Percentiles rank a stretch among this genome's conserved stretches.
These are phyloP conservation scores for Tolmerus cingulatus DNA, from an alignment of 2,888 invertebrate species.

Conservation along the genomic window DNA sequence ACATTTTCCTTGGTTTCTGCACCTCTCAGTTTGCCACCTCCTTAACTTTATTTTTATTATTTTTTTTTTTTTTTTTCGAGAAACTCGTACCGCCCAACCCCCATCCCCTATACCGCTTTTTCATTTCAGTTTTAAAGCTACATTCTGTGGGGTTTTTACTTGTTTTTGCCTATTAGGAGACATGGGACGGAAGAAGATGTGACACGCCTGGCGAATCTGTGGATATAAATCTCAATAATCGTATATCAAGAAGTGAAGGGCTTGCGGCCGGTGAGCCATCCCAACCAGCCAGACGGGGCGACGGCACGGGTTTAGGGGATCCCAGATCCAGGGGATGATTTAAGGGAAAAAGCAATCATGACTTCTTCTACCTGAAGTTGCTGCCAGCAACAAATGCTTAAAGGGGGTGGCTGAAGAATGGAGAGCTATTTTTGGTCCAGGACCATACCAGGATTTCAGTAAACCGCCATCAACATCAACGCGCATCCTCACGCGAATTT, in stretches of 20 bases:
- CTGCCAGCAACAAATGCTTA: slow-evolving; percentile 31
- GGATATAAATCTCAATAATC: slow-evolving; percentile 62
- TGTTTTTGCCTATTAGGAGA: slow-evolving; percentile 44
- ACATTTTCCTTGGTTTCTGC: slow-evolving; percentile 41
- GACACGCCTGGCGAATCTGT: slow-evolving; percentile 46
- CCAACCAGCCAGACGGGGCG: neutral
- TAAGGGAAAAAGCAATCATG: slow-evolving; percentile 35
- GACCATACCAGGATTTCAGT: neutral
- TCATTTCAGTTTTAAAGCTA: slow-evolving; percentile 36
- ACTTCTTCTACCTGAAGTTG: slow-evolving; percentile 12
- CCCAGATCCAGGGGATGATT: neutral
- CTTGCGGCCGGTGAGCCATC: neutral
- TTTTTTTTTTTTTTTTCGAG: neutral
- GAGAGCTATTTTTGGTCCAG: neutral
- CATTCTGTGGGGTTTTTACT: neutral
- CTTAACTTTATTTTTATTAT: slow-evolving; percentile 11
- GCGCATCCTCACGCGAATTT: neutral
- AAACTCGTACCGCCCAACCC: neutral
- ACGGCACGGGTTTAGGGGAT: neutral
- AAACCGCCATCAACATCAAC: neutral
- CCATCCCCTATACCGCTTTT: neutral
- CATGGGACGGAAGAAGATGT: slow-evolving; percentile 34
- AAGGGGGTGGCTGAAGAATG: slow-evolving; percentile 25
- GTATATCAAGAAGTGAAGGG: slow-evolving; percentile 56
- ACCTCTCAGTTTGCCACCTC: slow-evolving; percentile 38